Conservation (phyloP, 2,797 vertebrate species). For the Propithecus perrieri region DNA sequence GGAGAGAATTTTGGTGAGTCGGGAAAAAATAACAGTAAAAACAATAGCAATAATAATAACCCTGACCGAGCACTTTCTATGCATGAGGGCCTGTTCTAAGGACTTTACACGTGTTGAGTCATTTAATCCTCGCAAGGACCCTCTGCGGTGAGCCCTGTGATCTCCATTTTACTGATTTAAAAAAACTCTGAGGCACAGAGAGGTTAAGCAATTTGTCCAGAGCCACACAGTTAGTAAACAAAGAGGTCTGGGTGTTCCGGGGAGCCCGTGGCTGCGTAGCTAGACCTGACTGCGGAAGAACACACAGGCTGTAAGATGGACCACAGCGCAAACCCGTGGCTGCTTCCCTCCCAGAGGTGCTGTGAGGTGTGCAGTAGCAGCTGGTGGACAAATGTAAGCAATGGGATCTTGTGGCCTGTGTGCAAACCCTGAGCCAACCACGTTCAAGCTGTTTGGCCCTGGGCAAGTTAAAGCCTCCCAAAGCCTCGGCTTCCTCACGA, state of each 20-base stretch:
- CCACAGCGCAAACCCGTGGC: background rate
- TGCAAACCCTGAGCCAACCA: background rate
- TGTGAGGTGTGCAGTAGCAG: too few species aligned
- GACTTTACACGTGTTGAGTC: background rate
- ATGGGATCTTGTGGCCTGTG: background rate
- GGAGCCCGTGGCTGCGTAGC: background rate
- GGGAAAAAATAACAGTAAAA: background rate
- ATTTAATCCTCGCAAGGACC: background rate
- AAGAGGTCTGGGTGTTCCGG: background rate
- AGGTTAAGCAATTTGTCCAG: background rate
- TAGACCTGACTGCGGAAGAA: background rate
- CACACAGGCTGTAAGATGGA: background rate
- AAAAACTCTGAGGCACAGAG: background rate
- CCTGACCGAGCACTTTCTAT: background rate
- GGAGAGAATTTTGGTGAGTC: slow-evolving; percentile 98
- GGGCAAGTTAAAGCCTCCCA: background rate
- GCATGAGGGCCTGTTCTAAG: background rate
- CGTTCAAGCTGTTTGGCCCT: background rate
- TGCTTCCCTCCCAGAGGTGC: background rate
- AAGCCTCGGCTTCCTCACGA: background rate
- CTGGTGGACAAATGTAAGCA: background rate
- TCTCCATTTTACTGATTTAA: slow-evolving; percentile 6
- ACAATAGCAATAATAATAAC: background rate
- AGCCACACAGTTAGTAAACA: background rate
- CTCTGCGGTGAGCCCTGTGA: background rate